phyloP scores from a whole-genome alignment of 2,888 invertebrate species.

The Carcina quercana region DNA sequence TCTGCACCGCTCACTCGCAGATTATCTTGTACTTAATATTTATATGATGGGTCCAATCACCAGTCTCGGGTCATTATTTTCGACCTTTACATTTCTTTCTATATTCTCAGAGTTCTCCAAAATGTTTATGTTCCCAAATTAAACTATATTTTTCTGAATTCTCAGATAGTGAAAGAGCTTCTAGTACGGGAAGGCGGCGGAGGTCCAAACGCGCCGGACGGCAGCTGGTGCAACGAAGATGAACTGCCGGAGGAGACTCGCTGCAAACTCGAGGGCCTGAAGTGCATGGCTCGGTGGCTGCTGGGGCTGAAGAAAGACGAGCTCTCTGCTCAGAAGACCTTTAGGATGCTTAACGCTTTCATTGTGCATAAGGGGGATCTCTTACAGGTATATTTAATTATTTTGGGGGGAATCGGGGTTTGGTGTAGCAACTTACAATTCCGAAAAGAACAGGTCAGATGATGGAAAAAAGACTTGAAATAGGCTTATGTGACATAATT shows the following conservation, averaged over 20 bases:
- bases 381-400: constrained; percentile 75
- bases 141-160: neutral
- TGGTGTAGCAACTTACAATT: too few relatives aligned
- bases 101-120: too few relatives aligned
- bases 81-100: too few relatives aligned
- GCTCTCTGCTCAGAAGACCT: constrained; percentile 92
- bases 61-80: too few relatives aligned
- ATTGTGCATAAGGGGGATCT: constrained; percentile 94
- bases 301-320: constrained; percentile 92
- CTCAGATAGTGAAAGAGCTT: constrained; percentile 93
- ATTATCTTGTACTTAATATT: too few relatives aligned
- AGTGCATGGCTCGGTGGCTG: constrained; percentile 97
- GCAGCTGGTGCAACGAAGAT: constrained; percentile 90
- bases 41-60: too few relatives aligned
- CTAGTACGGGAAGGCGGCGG: constrained; percentile 87
- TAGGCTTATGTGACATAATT: too few relatives aligned
- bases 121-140: too few relatives aligned
- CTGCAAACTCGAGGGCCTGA: constrained; percentile 95
- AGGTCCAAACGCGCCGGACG: constrained; percentile 63
- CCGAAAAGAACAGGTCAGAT: too few relatives aligned
- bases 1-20: too few relatives aligned
- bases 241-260: constrained; percentile 92
- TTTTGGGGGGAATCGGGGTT: too few relatives aligned
- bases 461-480: too few relatives aligned
- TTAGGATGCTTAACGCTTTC: constrained; percentile 95